Percentiles rank a stretch among this genome's conserved stretches.
phyloP scores from a whole-genome alignment of 2,113 vertebrate genomes.

The Felis chaus region DNA sequence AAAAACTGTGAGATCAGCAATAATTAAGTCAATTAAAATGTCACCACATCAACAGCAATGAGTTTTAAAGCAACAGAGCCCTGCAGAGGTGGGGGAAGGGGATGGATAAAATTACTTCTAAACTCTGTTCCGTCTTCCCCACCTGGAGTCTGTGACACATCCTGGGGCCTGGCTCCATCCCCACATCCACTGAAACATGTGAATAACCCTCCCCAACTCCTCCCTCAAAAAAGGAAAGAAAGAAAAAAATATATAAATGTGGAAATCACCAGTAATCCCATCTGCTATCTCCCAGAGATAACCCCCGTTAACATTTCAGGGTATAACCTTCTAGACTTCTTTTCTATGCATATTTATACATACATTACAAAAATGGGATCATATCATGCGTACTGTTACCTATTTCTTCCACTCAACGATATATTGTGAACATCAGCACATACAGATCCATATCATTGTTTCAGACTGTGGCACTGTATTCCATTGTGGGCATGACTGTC shows the following conservation, averaged over 20 bases:
- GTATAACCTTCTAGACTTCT: conserved; percentile 10
- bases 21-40: conserved; percentile 66
- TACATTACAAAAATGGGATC: conserved; percentile 64
- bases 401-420: conserved; percentile 34
- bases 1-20: conserved; percentile 54
- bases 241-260: background rate
- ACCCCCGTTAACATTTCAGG: conserved; percentile 50
- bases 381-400: conserved; percentile 31
- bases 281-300: conserved; percentile 48
- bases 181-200: background rate
- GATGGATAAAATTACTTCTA: conserved; percentile 21
- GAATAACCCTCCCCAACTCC: background rate
- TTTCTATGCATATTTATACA: conserved; percentile 67
- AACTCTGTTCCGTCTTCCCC: background rate
- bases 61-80: conserved; percentile 53
- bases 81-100: background rate
- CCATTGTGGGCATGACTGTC: background rate
- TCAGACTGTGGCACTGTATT: background rate
- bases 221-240: background rate
- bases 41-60: background rate
- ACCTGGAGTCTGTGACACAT: background rate
- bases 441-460: conserved; percentile 30
- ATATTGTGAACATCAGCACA: conserved; percentile 57
- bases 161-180: conserved; percentile 16
- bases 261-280: conserved; percentile 39